Conservation (phyloP, 2,888 invertebrate species). For the Bembecia ichneumoniformis region DNA sequence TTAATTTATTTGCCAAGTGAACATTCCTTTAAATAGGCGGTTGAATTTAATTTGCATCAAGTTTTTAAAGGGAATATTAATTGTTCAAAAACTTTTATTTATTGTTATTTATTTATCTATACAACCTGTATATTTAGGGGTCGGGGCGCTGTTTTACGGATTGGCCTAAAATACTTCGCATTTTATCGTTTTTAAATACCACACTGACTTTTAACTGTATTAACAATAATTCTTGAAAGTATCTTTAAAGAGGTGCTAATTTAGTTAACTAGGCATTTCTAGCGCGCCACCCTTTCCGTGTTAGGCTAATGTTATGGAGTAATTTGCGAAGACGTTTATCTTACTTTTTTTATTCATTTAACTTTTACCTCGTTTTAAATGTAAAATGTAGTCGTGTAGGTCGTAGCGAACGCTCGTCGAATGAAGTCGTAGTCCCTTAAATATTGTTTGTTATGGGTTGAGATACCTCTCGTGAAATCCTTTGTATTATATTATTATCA, state of each 20-base stretch:
- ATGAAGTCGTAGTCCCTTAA: slow-evolving; percentile 45
- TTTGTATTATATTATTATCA: slow-evolving; percentile 70
- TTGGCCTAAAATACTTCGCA: neutral
- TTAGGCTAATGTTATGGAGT: slow-evolving; percentile 47
- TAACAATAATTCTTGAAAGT: neutral
- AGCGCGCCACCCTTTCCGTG: slow-evolving; percentile 25
- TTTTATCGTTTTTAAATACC: neutral
- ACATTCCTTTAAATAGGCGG: too few relatives aligned
- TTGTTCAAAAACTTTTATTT: too few relatives aligned
- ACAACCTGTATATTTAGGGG: slow-evolving; percentile 37
- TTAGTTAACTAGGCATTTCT: neutral
- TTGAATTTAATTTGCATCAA: too few relatives aligned
- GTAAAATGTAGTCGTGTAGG: slow-evolving; percentile 31
- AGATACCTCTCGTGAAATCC: slow-evolving; percentile 61
- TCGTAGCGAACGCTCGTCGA: slow-evolving; percentile 31
- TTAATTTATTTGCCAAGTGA: too few relatives aligned
- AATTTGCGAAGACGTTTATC: slow-evolving; percentile 43
- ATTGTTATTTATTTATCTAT: too few relatives aligned
- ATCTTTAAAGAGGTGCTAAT: neutral
- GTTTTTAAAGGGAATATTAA: too few relatives aligned
- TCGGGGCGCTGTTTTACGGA: neutral
- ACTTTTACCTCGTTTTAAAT: slow-evolving; percentile 57
- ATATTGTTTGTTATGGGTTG: slow-evolving; percentile 67
- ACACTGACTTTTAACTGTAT: slow-evolving; percentile 1
- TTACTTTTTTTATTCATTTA: slow-evolving; percentile 36